Base-by-base conservation (phyloP, 2,113 vertebrate species). In the Pampusana beccarii region DNA sequence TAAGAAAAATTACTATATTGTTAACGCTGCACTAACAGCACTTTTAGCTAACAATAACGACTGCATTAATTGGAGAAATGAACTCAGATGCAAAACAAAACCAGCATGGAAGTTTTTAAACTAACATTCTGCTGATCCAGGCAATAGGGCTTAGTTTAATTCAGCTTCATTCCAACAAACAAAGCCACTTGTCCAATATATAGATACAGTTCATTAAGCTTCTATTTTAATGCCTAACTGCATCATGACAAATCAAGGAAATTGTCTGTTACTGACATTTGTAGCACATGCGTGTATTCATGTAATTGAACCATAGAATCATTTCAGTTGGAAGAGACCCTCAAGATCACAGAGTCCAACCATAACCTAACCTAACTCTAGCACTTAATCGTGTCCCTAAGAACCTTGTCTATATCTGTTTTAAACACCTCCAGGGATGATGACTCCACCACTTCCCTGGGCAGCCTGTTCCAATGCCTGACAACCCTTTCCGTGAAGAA, bases 1-100 rank as follows among this genome's bases (percentile, higher is more conserved):
- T 13, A 13, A 26, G 42, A 46, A 77, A 19, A 38, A 18, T 31
- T 44, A n/a, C 8, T 75, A 2, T 18, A 72, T 34, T 0, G 0
- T 69, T 72, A 66, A 66, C 2, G 54, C 36, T 12, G 38, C 3
- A 54, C 7, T 73, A 83, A 60, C 13, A 80, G 23, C 18, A 62
- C 21, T 88, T 93, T 86, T 74, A 70, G 21, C 25, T 21, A 62
- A 26, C 21, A 82, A 13, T 56, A 19, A 54, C 5, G 4, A 81
- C 42, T 64, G 16, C 21, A 65, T 24, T 16, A 6, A 26, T 50
- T 26, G 50, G 6, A 86, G 26, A 93, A 86, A 81, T 28, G 54
- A 78, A 81, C 11, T 51, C 16, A 28, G 34, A 54, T 33, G 29
- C 14, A 72, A 88, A 86, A 33, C 31, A 64, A 73, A 40, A 25